These are phyloP conservation scores for Oedothorax gibbosus DNA, from an alignment of 1,140 invertebrate species.

Conservation along the genomic window DNA sequence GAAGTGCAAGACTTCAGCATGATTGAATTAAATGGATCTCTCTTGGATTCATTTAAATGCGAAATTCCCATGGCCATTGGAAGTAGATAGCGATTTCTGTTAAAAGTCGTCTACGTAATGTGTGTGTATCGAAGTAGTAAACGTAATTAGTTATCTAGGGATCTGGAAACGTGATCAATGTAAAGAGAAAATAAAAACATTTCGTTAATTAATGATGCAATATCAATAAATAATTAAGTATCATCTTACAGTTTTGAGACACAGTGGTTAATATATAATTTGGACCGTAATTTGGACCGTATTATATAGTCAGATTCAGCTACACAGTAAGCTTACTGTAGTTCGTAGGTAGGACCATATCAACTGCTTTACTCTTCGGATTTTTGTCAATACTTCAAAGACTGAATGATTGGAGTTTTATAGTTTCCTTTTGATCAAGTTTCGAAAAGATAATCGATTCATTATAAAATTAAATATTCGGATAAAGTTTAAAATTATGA, in stretches of 20 bases:
- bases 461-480: too few relatives aligned
- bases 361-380: too few relatives aligned
- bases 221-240: conserved; percentile 61
- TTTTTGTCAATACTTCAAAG: too few relatives aligned
- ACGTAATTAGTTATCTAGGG: conserved; percentile 26
- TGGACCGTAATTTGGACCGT: conserved; percentile 17
- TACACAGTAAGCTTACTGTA: too few relatives aligned
- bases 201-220: conserved; percentile 55
- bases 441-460: background rate
- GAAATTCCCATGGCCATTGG: conserved; percentile 20
- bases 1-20: conserved; percentile 33
- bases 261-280: conserved; percentile 48
- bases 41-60: conserved; percentile 38
- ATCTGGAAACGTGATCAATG: conserved; percentile 42
- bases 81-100: conserved; percentile 26
- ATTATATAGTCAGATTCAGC: too few relatives aligned
- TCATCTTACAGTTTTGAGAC: conserved; percentile 25
- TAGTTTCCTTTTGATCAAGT: too few relatives aligned
- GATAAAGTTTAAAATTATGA: background rate
- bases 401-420: too few relatives aligned
- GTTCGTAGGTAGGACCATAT: too few relatives aligned
- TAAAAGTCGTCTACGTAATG: too few relatives aligned
- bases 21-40: conserved; percentile 44
- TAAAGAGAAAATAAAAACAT: conserved; percentile 41
- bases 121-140: conserved; percentile 43